Base-by-base conservation (phyloP, 2,888 invertebrate species). In the Acanthosepion pharaonis region DNA sequence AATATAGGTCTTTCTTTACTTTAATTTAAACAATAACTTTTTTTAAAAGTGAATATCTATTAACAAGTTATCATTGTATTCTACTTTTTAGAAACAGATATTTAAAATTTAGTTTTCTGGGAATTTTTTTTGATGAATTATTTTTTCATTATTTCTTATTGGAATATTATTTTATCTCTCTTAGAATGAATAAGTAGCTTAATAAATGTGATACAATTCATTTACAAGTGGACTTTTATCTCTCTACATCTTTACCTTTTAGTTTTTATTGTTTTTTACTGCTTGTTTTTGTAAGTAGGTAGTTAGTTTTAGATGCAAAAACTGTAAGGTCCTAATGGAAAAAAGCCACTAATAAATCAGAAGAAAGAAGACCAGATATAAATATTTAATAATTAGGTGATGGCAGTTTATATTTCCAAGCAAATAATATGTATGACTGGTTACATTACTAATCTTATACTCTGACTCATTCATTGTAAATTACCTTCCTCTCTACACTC, bases 301-400 rank as follows among this genome's bases (percentile, higher is more conserved):
- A 2, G n/a, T 78, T 78, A 78, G n/a, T 78, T 78, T 33, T 78
- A 78, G 78, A n/a, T 78, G n/a, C 33, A 78, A n/a, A 78, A n/a
- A 78, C 9, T n/a, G 78, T n/a, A n/a, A 78, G 8, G 78, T 78
- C n/a, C n/a, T 8, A 78, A n/a, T 78, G n/a, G 15, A 11, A 18
- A 33, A 15, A 78, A 15, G 11, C 11, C 78, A 78, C 33, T 2
- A 78, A 78, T 78, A 78, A 78, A 78, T 78, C n/a, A n/a, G n/a
- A 78, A 23, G 64, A 64, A 25, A 64, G 25, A 64, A 78, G n/a
- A 78, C 15, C 78, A 78, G n/a, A 78, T n/a, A 18, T 78, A 78
- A 78, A 78, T 78, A 78, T 78, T 78, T 78, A 78, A 78, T 78
- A n/a, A n/a, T 78, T 78, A 78, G 78, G 78, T 78, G n/a, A 78